phyloP scores from a whole-genome alignment of 2,797 vertebrate genomes.

The Micropoecilia bifurca region DNA sequence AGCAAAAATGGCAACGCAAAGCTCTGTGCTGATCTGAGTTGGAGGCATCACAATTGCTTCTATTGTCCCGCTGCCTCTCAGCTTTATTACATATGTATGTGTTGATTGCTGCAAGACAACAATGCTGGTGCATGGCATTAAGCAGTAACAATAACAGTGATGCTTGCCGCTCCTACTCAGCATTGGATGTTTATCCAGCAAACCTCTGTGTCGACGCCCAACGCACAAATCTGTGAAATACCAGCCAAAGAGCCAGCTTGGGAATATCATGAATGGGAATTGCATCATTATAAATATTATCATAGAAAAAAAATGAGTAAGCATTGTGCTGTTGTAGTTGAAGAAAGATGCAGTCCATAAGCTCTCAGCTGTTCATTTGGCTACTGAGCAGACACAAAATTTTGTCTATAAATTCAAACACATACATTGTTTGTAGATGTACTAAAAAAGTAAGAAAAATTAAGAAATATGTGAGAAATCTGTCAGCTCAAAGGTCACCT shows the following conservation, averaged over 20 bases:
- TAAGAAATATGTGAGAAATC: constrained; percentile 55
- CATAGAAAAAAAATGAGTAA: not conserved
- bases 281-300: constrained; percentile 2
- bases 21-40: constrained; percentile 63
- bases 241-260: constrained; percentile 59
- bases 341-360: constrained; percentile 3
- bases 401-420: constrained; percentile 27
- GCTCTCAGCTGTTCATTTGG: not conserved
- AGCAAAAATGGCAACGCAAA: constrained; percentile 35
- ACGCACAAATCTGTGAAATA: constrained; percentile 66
- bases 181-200: constrained; percentile 76
- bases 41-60: constrained; percentile 68
- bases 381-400: constrained; percentile 10
- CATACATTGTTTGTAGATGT: constrained; percentile 58
- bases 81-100: constrained; percentile 83
- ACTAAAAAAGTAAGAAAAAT: constrained; percentile 74
- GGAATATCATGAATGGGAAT: constrained; percentile 60
- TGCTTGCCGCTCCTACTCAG: constrained; percentile 79
- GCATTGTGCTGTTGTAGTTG: not conserved
- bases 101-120: constrained; percentile 82
- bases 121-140: constrained; percentile 78
- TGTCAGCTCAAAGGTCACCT: constrained; percentile 74
- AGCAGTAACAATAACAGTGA: constrained; percentile 81
- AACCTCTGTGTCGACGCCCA: constrained; percentile 72
- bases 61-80: constrained; percentile 74